Conservation (phyloP, 2,113 vertebrate species). For the Rhea americana region DNA sequence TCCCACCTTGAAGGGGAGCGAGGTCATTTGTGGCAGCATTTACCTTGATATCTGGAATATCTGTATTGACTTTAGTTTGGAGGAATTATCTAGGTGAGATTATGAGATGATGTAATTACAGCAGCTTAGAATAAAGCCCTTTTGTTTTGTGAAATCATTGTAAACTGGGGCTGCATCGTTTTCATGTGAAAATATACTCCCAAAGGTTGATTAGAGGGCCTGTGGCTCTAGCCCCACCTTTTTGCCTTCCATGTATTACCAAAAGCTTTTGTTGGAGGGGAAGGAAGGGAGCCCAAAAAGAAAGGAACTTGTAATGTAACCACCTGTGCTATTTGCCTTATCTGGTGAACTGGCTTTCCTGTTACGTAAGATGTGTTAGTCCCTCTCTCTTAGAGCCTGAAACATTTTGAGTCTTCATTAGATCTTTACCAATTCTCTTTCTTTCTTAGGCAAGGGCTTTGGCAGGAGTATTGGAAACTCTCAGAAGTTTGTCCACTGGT, state of each 20-base stretch:
- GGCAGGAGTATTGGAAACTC: neutral
- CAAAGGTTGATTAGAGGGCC: neutral
- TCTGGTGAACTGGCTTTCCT: neutral
- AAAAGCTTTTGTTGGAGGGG: neutral
- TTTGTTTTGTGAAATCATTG: neutral
- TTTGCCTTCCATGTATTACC: neutral
- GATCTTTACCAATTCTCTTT: neutral
- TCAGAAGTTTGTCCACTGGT: neutral
- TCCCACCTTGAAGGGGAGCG: neutral
- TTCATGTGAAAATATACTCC: neutral
- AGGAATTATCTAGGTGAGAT: neutral
- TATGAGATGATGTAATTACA: neutral
- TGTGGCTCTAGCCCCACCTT: neutral
- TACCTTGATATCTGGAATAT: neutral
- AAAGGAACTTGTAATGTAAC: neutral
- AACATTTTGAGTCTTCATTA: neutral
- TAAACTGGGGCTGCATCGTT: neutral
- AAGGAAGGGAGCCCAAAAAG: neutral
- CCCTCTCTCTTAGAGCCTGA: neutral
- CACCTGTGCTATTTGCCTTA: neutral
- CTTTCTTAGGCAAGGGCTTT: neutral
- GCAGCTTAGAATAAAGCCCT: neutral
- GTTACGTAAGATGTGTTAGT: neutral
- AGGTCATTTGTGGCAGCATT: neutral
- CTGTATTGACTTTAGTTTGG: neutral